phyloP scores from a whole-genome alignment of 2,113 vertebrate species.

The Scalopus aquaticus region DNA sequence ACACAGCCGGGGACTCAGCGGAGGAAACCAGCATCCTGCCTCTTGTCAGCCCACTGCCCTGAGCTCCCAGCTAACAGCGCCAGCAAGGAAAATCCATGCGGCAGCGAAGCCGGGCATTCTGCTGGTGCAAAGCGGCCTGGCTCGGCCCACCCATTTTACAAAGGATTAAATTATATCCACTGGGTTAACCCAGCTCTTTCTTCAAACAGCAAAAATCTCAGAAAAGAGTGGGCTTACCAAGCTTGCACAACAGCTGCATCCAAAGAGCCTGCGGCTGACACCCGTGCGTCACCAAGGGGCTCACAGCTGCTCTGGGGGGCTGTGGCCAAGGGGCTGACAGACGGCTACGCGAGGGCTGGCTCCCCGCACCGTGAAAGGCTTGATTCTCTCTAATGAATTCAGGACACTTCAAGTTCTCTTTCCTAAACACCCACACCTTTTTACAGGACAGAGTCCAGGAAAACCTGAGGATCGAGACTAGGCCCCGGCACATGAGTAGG shows the following conservation, averaged over 20 bases:
- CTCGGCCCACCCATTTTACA: rapidly evolving
- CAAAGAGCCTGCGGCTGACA: not conserved
- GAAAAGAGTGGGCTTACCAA: not conserved
- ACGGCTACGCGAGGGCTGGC: not conserved
- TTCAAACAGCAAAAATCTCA: not conserved
- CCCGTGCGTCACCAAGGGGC: not conserved
- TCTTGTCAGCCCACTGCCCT: not conserved
- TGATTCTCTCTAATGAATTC: too few relatives aligned
- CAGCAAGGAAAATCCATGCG: not conserved
- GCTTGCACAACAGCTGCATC: not conserved
- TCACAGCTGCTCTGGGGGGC: not conserved
- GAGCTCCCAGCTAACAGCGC: rapidly evolving
- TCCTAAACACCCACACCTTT: not conserved
- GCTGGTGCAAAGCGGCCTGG: too few relatives aligned
- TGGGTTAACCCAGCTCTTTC: not conserved
- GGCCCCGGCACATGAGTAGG: not conserved
- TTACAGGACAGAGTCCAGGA: not conserved
- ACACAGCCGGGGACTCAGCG: not conserved
- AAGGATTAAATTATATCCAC: not conserved
- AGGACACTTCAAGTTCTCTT: not conserved
- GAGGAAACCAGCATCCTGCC: not conserved
- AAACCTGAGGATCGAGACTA: not conserved
- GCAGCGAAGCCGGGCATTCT: not conserved
- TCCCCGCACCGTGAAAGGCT: too few relatives aligned
- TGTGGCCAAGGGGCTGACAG: not conserved